Conservation (phyloP, 2,888 invertebrate species). For the Podotricha telesiphe region DNA sequence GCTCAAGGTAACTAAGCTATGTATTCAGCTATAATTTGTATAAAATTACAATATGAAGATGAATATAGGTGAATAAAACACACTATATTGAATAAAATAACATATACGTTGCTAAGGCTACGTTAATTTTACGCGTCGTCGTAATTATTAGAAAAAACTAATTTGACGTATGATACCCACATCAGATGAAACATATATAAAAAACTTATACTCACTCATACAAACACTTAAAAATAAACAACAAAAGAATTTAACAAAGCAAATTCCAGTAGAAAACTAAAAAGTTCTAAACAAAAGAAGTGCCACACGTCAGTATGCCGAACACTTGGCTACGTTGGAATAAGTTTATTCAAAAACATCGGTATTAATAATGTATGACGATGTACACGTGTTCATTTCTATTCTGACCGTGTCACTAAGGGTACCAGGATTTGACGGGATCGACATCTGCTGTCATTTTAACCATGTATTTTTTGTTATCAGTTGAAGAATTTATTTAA, state of each 20-base stretch:
- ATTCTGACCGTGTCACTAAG: slow-evolving; percentile 28
- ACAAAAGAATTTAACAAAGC: neutral
- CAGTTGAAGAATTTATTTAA: neutral
- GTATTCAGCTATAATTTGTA: too few species aligned
- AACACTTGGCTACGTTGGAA: neutral
- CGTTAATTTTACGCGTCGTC: too few species aligned
- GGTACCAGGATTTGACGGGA: slow-evolving; percentile 12
- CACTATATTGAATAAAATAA: too few species aligned
- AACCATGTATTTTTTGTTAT: neutral
- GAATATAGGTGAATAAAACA: too few species aligned
- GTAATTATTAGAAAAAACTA: too few species aligned
- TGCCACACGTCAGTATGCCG: neutral
- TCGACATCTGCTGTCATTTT: slow-evolving; percentile 18
- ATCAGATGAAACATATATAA: too few species aligned
- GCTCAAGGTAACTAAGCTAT: too few species aligned
- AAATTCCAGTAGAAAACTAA: slow-evolving; percentile 1
- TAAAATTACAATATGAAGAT: too few species aligned
- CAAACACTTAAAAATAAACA: neutral
- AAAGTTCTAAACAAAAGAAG: neutral
- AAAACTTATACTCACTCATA: too few species aligned
- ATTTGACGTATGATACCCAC: too few species aligned
- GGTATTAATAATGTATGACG: slow-evolving; percentile 39
- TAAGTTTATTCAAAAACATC: slow-evolving; percentile 15
- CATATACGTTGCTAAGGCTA: too few species aligned
- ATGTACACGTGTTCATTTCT: slow-evolving; percentile 40